These are phyloP conservation scores for Cephus sareptanus DNA, from an alignment of 2,888 invertebrate species.

Conservation along the genomic window DNA sequence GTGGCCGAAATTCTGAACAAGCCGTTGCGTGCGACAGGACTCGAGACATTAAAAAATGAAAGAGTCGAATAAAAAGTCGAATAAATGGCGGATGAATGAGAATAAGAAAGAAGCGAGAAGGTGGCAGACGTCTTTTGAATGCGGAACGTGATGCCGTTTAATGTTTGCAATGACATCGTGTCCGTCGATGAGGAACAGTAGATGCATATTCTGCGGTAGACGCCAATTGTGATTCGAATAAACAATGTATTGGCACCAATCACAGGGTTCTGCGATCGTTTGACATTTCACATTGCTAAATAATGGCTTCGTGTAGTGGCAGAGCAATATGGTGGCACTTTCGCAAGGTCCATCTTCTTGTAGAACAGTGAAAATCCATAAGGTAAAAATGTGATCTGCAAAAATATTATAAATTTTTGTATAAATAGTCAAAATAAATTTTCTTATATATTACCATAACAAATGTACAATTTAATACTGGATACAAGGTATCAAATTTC, in stretches of 20 bases:
- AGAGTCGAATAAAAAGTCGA: not conserved
- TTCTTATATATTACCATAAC: not conserved
- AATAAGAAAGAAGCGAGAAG: not conserved
- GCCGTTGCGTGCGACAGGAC: not conserved
- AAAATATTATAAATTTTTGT: not conserved
- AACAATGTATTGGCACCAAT: constrained; percentile 4
- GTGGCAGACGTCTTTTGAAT: constrained; percentile 1
- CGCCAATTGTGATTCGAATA: not conserved
- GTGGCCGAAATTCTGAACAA: not conserved
- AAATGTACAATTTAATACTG: not conserved
- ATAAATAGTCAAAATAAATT: not conserved
- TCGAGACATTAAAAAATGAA: not conserved
- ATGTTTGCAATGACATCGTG: constrained; percentile 11
- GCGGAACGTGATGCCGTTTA: constrained; percentile 2
- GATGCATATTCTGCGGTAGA: constrained; percentile 10
- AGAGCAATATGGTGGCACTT: not conserved
- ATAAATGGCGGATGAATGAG: not conserved
- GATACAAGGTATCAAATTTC: not conserved
- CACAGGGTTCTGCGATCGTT: not conserved
- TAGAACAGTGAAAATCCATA: not conserved
- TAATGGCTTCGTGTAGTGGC: not conserved
- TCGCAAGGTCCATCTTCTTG: not conserved
- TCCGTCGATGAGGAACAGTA: constrained; percentile 6
- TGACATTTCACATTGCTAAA: constrained; percentile 6
- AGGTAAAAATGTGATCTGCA: no score